Evolutionary conservation across 92 coral and sea anemone species (phyloP).

Genomic region (Umimayanthus kanabou): DNA sequence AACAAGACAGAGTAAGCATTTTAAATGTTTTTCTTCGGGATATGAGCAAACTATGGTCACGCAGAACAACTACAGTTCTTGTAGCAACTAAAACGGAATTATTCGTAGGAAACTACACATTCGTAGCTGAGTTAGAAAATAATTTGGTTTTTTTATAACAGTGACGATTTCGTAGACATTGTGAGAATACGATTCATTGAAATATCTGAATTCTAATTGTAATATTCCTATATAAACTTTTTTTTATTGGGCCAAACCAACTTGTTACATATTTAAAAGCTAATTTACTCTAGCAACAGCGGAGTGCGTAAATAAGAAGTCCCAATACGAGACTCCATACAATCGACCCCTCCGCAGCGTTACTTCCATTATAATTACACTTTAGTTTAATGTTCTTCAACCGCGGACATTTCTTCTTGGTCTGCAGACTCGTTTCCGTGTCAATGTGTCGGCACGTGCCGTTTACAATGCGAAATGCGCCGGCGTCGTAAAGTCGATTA

Average conservation of each 20-base stretch:
- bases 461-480: slow-evolving; percentile 96
- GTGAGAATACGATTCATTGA: neutral
- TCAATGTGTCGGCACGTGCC: slow-evolving; percentile 98
- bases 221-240: neutral
- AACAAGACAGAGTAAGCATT: no score
- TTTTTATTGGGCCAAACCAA: neutral
- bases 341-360: neutral
- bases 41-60: no score
- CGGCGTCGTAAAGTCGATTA: slow-evolving; percentile 94
- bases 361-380: slow-evolving; percentile 78
- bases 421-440: slow-evolving; percentile 59
- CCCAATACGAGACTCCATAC: neutral
- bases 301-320: neutral
- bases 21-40: no score
- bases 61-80: no score
- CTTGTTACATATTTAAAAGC: neutral
- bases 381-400: slow-evolving; percentile 75
- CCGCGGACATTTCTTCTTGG: slow-evolving; percentile 87
- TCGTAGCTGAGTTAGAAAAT: no score
- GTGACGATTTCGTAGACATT: no score
- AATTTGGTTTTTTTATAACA: neutral
- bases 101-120: no score
- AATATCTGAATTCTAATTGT: neutral
- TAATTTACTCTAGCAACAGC: neutral
- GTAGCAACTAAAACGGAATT: no score